These are phyloP conservation scores for Odocoileus virginianus DNA, from an alignment of 2,113 vertebrate species.

Conservation along the genomic window DNA sequence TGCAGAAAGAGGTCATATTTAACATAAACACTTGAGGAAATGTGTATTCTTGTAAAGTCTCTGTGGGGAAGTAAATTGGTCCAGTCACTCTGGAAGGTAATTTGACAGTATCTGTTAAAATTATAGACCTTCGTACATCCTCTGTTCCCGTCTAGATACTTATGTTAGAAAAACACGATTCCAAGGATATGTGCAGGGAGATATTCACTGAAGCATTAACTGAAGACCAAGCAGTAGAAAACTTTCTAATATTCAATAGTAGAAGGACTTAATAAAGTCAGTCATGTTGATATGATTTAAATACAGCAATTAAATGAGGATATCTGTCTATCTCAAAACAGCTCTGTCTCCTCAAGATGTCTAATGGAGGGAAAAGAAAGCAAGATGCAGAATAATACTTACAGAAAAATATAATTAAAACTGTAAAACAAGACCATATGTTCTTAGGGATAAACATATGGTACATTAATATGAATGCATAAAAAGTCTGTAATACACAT, in stretches of 20 bases:
- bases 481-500: not conserved
- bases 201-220: not conserved
- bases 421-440: slow-evolving; percentile 3
- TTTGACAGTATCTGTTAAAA: slow-evolving; percentile 15
- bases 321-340: not conserved
- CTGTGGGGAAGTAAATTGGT: not conserved
- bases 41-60: not conserved
- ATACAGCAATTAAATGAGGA: not conserved
- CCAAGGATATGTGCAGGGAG: not conserved
- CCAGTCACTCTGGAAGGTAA: not conserved
- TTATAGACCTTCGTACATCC: not conserved
- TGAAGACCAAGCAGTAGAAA: not conserved
- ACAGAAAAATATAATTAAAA: slow-evolving; percentile 15
- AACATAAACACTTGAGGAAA: not conserved
- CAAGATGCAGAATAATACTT: slow-evolving; percentile 1
- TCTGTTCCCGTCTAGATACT: not conserved
- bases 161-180: not conserved
- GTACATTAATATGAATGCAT: not conserved
- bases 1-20: slow-evolving; percentile 15
- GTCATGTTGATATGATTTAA: not conserved
- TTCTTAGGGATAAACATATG: slow-evolving; percentile 13
- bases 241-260: not conserved
- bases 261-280: not conserved
- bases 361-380: not conserved
- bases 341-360: not conserved